Evolutionary conservation across 2,113 vertebrate species (phyloP), one percentile per base, ranked within the genome.

Genomic region (Thinocorus orbignyianus): DNA sequence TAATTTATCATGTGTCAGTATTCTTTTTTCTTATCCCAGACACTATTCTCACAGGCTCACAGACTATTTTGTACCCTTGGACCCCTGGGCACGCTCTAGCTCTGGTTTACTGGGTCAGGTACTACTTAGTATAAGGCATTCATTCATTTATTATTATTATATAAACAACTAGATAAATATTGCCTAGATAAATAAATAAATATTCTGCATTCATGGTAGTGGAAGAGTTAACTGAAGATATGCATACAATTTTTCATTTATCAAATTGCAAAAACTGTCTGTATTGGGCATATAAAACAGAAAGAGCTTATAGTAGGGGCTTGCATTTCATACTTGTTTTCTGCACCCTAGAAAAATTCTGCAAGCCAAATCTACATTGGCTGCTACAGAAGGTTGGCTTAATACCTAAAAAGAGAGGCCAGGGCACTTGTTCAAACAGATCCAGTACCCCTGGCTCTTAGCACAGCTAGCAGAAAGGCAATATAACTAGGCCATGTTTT

Each of bases 341-440:
- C 74, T 78, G 44, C 58, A 81, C 33, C 42, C 52, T 41, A 44
- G 76, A 88, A 90, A 71, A 37, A 42, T 30, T 84, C 52, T 72
- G 14, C 44, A 86, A 74, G 92, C 74, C 82, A 96, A 68, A 62
- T 86, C 64, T 51, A 44, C 30, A 31, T 76, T 95, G 88, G 79
- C 90, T 92, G 85, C 86, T 95, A 71, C 77, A 92, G 57, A 86
- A 84, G 19, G 28, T 78, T 96, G 95, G 82, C 92, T 84, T 86
- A 44, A 52, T 71, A 92, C 18, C 33, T 60, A 22, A 51, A 68
- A 33, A 71, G 90, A 78, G 64, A 39, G 52, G 85, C 93, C 93
- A 95, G 90, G 90, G 88, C 65, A 78, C 42, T 93, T 83, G 64
- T 94, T 96, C 93, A 96, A 93, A 92, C 68, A 86, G 74, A 86